Conservation (phyloP, 2,113 vertebrate genomes). For the Zeus faber region DNA sequence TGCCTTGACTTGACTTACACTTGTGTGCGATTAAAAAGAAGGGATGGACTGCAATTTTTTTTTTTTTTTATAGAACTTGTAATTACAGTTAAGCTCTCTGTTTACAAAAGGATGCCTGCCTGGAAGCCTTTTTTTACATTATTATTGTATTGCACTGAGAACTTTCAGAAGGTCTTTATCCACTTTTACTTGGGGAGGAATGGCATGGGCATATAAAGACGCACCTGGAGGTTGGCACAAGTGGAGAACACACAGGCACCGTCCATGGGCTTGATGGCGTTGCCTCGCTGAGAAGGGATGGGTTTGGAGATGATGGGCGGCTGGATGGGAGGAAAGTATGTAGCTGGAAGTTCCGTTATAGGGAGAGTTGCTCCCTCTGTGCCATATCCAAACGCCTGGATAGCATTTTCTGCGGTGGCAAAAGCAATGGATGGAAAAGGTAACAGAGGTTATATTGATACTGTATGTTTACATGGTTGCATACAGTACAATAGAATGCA, state of each 20-base stretch:
- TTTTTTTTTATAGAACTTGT: no score
- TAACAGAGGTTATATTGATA: not conserved
- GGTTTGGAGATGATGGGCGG: conserved; percentile 70
- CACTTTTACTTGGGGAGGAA: no score
- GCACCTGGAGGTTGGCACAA: conserved; percentile 74
- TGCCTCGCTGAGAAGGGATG: conserved; percentile 73
- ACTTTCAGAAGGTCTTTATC: not conserved
- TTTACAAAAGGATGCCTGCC: not conserved
- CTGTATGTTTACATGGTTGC: not conserved
- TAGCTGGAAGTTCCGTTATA: conserved; percentile 57
- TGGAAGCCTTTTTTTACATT: not conserved
- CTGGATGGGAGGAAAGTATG: conserved; percentile 47
- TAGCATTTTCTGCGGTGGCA: conserved; percentile 79
- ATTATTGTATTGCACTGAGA: not conserved
- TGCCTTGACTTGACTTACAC: no score
- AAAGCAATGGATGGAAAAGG: not conserved
- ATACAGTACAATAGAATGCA: no score
- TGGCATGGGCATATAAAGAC: no score
- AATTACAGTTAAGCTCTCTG: no score
- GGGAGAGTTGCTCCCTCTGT: conserved; percentile 72
- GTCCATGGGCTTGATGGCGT: conserved; percentile 79
- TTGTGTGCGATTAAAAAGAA: no score
- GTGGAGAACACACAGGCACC: conserved; percentile 74
- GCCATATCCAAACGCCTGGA: conserved; percentile 89
- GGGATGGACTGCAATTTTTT: no score